phyloP scores from a whole-genome alignment of 2,888 invertebrate genomes.

The Philopedon plagiatum region DNA sequence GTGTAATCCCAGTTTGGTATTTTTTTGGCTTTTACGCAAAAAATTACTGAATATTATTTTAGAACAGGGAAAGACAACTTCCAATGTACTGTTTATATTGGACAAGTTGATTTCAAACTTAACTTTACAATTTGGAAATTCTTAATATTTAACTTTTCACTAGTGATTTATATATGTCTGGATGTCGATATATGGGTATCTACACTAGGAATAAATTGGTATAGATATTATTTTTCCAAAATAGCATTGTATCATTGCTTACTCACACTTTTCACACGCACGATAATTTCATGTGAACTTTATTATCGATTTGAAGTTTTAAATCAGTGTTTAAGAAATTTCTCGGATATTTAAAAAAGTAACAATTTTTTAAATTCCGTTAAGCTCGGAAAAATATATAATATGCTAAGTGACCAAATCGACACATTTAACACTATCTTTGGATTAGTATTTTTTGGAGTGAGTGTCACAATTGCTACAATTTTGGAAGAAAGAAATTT shows the following conservation, averaged over 20 bases:
- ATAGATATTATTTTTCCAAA: background rate
- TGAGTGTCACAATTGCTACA: background rate
- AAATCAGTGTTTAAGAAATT: background rate
- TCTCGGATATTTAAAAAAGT: background rate
- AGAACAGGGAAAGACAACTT: too few species aligned
- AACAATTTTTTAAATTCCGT: background rate
- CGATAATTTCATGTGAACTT: background rate
- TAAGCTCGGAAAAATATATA: conserved; percentile 1
- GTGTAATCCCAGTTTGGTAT: too few species aligned
- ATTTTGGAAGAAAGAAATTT: too few species aligned
- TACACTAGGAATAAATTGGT: background rate
- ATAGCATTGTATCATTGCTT: background rate
- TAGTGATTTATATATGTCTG: background rate
- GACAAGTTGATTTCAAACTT: conserved; percentile 1
- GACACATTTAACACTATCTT: conserved; percentile 14
- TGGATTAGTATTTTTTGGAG: conserved; percentile 9
- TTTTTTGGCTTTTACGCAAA: too few species aligned
- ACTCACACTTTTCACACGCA: background rate
- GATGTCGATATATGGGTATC: background rate
- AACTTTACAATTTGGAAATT: background rate
- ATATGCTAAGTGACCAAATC: background rate
- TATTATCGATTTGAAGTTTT: background rate
- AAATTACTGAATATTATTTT: too few species aligned
- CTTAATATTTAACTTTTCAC: background rate
- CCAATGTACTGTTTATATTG: too few species aligned